These are phyloP conservation scores for Emydoidea blandingii DNA, from an alignment of 2,797 vertebrate genomes.

Conservation along the genomic window DNA sequence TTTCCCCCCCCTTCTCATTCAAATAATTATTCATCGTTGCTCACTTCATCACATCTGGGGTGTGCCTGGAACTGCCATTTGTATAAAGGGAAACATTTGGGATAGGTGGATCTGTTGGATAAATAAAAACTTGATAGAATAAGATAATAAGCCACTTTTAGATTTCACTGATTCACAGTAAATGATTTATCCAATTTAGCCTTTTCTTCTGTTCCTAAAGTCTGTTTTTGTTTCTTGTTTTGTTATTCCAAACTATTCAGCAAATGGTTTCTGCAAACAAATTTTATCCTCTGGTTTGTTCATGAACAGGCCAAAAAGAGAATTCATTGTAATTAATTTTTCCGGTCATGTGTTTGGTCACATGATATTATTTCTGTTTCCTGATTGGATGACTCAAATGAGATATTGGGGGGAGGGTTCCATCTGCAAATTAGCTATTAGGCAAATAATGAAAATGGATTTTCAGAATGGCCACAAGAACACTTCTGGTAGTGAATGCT, in stretches of 20 bases:
- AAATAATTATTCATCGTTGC: not conserved
- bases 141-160: not conserved
- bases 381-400: constrained; percentile 27
- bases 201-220: not conserved
- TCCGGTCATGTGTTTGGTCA: not conserved
- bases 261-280: not conserved
- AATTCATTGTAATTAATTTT: not conserved
- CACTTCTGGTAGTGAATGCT: not conserved
- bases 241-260: not conserved
- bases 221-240: not conserved
- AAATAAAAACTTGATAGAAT: not conserved
- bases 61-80: not conserved
- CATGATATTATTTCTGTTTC: constrained; percentile 57
- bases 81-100: not conserved
- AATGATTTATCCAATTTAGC: not conserved
- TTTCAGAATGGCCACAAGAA: constrained; percentile 4
- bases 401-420: not conserved
- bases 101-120: not conserved
- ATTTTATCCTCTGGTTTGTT: not conserved
- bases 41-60: not conserved
- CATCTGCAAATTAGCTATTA: constrained; percentile 11
- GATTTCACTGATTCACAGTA: not conserved
- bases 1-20: not conserved
- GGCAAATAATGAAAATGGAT: not conserved
- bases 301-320: not conserved